Conservation (phyloP, 1,140 invertebrate species). For the Bombus superbus region DNA sequence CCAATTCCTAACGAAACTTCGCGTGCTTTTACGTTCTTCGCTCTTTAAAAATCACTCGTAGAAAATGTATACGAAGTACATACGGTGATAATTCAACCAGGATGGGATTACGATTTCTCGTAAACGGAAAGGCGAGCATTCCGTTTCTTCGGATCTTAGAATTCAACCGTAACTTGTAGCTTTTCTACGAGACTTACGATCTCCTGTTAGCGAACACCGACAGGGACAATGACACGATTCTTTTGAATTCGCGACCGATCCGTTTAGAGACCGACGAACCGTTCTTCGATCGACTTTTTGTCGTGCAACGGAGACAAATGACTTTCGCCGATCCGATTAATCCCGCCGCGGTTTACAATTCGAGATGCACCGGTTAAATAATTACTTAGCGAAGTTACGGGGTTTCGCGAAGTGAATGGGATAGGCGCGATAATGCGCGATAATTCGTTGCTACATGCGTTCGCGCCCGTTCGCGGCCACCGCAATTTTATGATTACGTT, state of each 20-base stretch:
- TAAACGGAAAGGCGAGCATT: no score
- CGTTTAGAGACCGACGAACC: neutral
- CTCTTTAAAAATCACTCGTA: no score
- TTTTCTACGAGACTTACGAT: neutral
- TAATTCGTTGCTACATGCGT: slow-evolving; percentile 49
- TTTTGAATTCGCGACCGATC: neutral
- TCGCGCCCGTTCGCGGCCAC: neutral
- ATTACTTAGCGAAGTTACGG: slow-evolving; percentile 57
- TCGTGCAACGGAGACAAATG: slow-evolving; percentile 17
- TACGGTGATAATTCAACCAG: no score
- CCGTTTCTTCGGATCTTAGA: no score
- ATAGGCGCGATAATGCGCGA: slow-evolving; percentile 32
- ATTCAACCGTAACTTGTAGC: no score
- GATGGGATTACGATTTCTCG: no score
- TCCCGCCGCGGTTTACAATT: slow-evolving; percentile 50
- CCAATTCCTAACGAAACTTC: no score
- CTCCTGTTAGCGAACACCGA: neutral
- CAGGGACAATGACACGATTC: neutral
- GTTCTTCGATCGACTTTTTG: neutral
- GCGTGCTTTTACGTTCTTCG: no score
- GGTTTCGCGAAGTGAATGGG: slow-evolving; percentile 3
- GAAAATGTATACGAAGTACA: no score
- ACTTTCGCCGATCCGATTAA: slow-evolving; percentile 49
- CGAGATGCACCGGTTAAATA: slow-evolving; percentile 54
- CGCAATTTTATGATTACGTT: slow-evolving; percentile 43